Evolutionary conservation across 2,113 vertebrate genomes (phyloP).

Genomic region (Prunella fulvescens): DNA sequence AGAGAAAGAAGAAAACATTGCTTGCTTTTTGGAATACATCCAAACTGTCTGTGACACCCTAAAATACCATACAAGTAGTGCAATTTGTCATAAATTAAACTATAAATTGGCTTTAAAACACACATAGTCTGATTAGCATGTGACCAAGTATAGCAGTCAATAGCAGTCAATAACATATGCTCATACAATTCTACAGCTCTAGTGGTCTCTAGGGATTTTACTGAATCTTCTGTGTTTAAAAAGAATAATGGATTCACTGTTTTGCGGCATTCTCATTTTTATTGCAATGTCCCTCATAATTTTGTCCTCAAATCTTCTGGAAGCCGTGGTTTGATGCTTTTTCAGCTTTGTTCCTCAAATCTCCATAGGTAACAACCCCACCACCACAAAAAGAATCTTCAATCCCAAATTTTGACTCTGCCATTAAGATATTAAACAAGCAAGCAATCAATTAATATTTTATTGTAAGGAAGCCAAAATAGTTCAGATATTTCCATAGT

Average conservation of each 20-base stretch:
- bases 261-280: conserved; percentile 6
- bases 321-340: not conserved
- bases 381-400: not conserved
- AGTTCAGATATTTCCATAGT: not conserved
- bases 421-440: not conserved
- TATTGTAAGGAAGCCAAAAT: not conserved
- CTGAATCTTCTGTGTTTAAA: not conserved
- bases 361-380: not conserved
- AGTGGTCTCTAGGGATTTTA: not conserved
- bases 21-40: conserved; percentile 44
- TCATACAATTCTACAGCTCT: not conserved
- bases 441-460: not conserved
- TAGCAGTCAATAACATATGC: not conserved
- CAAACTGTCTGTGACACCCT: conserved; percentile 51
- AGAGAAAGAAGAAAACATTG: conserved; percentile 44
- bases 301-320: not conserved
- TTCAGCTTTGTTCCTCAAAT: not conserved
- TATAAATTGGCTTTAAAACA: conserved; percentile 41
- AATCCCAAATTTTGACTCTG: not conserved
- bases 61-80: conserved; percentile 20
- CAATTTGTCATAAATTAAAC: conserved; percentile 41
- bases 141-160: not conserved
- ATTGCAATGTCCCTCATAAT: not conserved
- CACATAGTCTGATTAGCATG: conserved; percentile 23
- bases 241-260: not conserved